Evolutionary conservation across 2,888 invertebrate species (phyloP), one percentile per base, ranked within the genome.

Genomic region (Dryomyza anilis): DNA sequence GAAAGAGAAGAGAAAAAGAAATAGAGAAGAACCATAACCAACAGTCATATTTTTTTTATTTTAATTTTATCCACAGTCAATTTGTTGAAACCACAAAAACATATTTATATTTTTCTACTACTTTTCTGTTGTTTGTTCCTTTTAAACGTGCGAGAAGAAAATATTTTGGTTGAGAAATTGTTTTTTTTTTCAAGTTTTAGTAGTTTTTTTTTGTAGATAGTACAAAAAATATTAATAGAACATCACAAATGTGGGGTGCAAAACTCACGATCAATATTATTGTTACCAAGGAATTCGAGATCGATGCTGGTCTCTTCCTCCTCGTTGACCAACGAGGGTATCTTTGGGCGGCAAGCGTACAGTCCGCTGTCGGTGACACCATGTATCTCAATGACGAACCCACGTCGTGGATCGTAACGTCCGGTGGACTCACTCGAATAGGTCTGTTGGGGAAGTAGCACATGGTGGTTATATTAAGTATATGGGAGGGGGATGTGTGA

Each of bases 201-300:
- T 29, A 48, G 23, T 55, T 33, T 30, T 30, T 33, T 36, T 33
- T 60, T 19, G 36, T 16, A 45, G 45, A 55, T 25, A 45, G 43
- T 29, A 61, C 33, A 33, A 53, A 55, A 50, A 53, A 43, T 61
- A 53, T 61, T 61, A 61, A 75, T 76, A 79, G 76, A 78, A 81
- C 81, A 81, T 81, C 82, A 81, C 81, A 81, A 82, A 79, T 78
- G 74, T 74, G 80, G 79, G 79, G 80, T 79, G 79, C 79, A 79
- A 77, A 79, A 81, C 81, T 81, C 81, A 81, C 81, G 78, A 80
- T 79, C 73, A 81, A 79, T 74, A 72, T 75, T 71, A 77, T 76
- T 76, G 81, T 80, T 80, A 82, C 81, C 81, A 76, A 70, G 70
- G 73, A 76, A 78, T 70, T 70, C 63, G 74, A 79, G 73, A 64